phyloP scores from a whole-genome alignment of 2,113 vertebrate species.

The Alligator mississippiensis region DNA sequence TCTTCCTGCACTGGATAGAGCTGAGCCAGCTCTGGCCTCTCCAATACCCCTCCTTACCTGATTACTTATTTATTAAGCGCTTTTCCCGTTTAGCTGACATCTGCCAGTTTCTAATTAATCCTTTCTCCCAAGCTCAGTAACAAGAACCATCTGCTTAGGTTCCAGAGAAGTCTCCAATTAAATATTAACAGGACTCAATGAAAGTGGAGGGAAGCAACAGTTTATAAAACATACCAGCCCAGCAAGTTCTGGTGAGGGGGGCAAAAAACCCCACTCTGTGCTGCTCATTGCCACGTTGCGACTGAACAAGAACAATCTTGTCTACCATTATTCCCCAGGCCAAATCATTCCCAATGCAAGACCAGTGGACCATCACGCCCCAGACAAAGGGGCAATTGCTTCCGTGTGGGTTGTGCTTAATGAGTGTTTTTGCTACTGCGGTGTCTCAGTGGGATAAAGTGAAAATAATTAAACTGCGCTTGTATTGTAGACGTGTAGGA shows the following conservation, averaged over 20 bases:
- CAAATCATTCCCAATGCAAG: not conserved
- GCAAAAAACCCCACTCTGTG: accelerated
- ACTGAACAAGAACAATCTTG: accelerated
- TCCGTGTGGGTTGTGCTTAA: accelerated
- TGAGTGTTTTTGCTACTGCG: accelerated
- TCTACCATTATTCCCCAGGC: not conserved
- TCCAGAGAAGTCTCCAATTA: slow-evolving; percentile 51
- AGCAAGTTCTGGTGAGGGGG: not conserved
- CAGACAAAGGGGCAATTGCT: not conserved
- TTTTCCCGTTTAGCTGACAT: slow-evolving; percentile 44
- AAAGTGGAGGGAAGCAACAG: not conserved
- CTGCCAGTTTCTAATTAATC: slow-evolving; percentile 50
- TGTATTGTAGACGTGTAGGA: not conserved
- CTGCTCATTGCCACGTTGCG: accelerated
- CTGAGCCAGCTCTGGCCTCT: not conserved
- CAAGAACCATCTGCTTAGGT: slow-evolving; percentile 53
- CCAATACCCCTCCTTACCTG: not conserved
- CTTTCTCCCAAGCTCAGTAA: slow-evolving; percentile 29
- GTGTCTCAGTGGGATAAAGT: not conserved
- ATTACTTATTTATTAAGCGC: slow-evolving; percentile 40
- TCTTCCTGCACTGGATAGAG: not conserved
- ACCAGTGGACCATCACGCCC: accelerated
- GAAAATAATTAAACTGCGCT: not conserved
- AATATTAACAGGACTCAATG: slow-evolving; percentile 59
- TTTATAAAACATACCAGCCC: slow-evolving; percentile 22